Base-by-base conservation (phyloP, 2,888 invertebrate species). In the Criorhina ranunculi region DNA sequence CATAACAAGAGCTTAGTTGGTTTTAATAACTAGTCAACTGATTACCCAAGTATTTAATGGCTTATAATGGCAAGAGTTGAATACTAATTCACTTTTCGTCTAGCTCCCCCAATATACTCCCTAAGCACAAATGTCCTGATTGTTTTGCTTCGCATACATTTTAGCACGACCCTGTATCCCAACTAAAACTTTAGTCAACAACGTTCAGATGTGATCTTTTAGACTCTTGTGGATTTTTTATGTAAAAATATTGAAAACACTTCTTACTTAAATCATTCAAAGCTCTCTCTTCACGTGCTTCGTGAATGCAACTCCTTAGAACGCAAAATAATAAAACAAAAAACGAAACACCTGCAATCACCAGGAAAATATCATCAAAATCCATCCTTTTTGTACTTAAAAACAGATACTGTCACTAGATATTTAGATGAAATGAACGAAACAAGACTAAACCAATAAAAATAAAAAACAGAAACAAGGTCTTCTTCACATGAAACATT, bases 281-380 rank as follows among this genome's bases (percentile, higher is more conserved):
- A 24, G 33, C 67, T 12, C 15, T 60, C 11, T 62, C 60, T 46
- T 69, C 62, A 6, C 77, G 69, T 8, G 35, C 53, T 62, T 53
- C 44, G 5, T 33, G 53, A 44, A 77, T 53, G 17, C 62, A 69
- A 44, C 60, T 69, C n/a, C 62, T 37, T 7, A 77, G 11, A 2
- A 77, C 69, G 37, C 60, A 69, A 59, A 42, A 29, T 0, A 77
- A 12, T 4, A 77, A 15, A 60, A 69, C n/a, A 9, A 77, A 29
- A 46, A 77, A 77, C 1, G 44, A 35, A 53, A 77, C 5, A 6
- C 69, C 60, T 1, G 67, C 29, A 2, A 55, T 11, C 35, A 35
- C 2, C 3, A 35, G 35, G 9, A 35, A 35, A 8, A 8, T 9
- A 9, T 35, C 35, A 2, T 35, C 9, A 2, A 35, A 11, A 11